Conservation (phyloP, 2,888 invertebrate genomes). For the Limenitis camilla region DNA sequence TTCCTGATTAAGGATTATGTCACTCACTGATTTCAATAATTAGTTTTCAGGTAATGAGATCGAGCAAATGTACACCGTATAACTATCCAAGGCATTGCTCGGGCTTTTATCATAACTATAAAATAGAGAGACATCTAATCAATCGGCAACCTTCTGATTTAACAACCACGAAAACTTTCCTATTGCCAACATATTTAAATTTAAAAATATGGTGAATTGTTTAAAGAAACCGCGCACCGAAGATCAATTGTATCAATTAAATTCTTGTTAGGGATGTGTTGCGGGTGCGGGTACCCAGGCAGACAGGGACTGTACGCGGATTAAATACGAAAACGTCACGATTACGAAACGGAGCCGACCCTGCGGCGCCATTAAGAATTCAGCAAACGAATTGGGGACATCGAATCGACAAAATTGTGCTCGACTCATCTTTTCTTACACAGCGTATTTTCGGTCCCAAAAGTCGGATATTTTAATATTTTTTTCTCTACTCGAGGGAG, state of each 20-base stretch:
- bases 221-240: constrained; percentile 6
- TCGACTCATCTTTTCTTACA: constrained; percentile 63
- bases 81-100: too few species aligned
- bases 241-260: constrained; percentile 40
- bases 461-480: constrained; percentile 65
- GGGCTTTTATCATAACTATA: too few species aligned
- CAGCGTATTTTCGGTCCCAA: constrained; percentile 53
- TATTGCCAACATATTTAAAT: not conserved
- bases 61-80: too few species aligned
- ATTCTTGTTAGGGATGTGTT: constrained; percentile 41
- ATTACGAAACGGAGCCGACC: constrained; percentile 52
- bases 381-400: constrained; percentile 69
- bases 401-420: constrained; percentile 69
- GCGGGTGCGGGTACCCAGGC: constrained; percentile 29
- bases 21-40: too few species aligned
- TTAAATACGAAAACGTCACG: constrained; percentile 62
- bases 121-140: too few species aligned
- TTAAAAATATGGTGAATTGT: constrained; percentile 10
- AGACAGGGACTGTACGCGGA: constrained; percentile 40
- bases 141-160: too few species aligned
- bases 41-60: too few species aligned
- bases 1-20: too few species aligned
- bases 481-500: constrained; percentile 42
- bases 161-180: too few species aligned
- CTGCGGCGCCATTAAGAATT: constrained; percentile 63